A percentile compares a stretch with the other conserved stretches of the same genome.
Evolutionary conservation across 2,113 vertebrate species (phyloP).

Genomic region (Pionites leucogaster): DNA sequence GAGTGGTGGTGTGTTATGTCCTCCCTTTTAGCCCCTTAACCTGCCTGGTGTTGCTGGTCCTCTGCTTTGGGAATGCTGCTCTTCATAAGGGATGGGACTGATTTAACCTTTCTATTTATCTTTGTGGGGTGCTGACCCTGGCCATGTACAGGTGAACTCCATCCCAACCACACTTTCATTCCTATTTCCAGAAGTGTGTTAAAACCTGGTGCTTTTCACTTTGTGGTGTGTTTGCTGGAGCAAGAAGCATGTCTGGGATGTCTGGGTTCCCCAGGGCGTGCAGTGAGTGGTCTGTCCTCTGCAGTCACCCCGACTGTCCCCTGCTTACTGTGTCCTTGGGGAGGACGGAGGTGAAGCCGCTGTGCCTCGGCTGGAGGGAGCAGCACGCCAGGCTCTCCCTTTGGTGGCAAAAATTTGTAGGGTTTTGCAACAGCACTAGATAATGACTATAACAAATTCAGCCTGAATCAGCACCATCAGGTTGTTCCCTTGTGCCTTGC

Average conservation of each 20-base stretch:
- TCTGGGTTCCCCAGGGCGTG: not conserved
- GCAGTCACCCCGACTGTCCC: not conserved
- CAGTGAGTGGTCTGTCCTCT: not conserved
- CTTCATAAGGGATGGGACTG: not conserved
- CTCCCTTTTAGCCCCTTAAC: not conserved
- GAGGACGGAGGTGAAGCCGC: not conserved
- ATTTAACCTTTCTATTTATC: not conserved
- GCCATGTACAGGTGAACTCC: not conserved
- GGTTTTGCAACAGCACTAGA: not conserved
- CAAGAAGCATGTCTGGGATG: not conserved
- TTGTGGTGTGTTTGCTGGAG: not conserved
- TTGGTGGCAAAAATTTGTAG: accelerated
- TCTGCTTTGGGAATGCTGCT: accelerated
- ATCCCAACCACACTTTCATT: not conserved
- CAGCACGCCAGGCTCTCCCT: not conserved
- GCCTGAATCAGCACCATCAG: accelerated
- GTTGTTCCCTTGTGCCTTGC: not conserved
- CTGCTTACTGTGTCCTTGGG: not conserved
- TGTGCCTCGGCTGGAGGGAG: not conserved
- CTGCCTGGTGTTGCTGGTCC: not conserved
- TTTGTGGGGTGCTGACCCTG: not conserved
- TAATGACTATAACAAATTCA: not conserved
- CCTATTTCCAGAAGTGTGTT: not conserved
- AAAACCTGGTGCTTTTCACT: not conserved
- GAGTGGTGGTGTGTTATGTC: not conserved